Evolutionary conservation across 1,140 invertebrate species (phyloP).

Genomic region (Diprion similis): DNA sequence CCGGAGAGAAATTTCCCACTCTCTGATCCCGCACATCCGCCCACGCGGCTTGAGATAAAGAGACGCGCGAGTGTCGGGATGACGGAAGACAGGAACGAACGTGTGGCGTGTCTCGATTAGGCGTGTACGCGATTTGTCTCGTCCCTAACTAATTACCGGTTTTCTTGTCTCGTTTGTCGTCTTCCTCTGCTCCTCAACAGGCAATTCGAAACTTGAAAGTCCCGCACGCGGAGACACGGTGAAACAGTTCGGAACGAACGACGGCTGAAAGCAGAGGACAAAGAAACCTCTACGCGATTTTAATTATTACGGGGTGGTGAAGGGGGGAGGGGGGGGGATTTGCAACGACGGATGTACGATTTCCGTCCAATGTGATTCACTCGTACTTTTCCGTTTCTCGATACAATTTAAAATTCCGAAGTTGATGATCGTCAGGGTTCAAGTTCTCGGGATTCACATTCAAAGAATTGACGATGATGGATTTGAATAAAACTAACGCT

Average conservation of each 20-base stretch:
- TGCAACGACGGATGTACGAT: background rate
- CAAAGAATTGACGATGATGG: too few species aligned
- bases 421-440: too few species aligned
- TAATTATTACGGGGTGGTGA: background rate
- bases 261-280: background rate
- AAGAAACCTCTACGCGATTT: background rate
- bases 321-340: too few species aligned
- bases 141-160: slow-evolving; percentile 53
- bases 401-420: too few species aligned
- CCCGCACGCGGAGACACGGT: background rate
- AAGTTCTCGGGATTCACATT: too few species aligned
- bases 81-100: slow-evolving; percentile 12
- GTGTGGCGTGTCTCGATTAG: slow-evolving; percentile 45
- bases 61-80: background rate
- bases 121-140: slow-evolving; percentile 59
- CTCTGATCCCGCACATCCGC: too few species aligned
- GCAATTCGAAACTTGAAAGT: too few species aligned
- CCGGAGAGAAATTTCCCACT: too few species aligned
- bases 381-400: too few species aligned
- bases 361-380: background rate
- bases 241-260: background rate
- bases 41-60: background rate
- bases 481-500: too few species aligned
- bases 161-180: slow-evolving; percentile 11
- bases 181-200: background rate